Conservation (phyloP, 2,888 invertebrate species). For the Eueremaeus valkanovi region DNA sequence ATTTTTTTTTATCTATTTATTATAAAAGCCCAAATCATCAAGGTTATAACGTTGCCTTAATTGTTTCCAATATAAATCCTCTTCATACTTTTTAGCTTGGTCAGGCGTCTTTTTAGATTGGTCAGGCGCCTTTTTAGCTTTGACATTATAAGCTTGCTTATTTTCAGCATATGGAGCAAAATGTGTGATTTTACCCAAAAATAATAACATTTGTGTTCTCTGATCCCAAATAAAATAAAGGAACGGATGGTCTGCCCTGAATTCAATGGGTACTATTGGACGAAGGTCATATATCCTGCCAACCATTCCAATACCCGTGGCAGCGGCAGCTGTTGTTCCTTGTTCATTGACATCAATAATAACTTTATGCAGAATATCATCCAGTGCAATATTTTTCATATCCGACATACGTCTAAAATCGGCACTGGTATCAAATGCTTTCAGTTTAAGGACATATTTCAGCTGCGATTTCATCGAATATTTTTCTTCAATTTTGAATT, state of each 20-base stretch:
- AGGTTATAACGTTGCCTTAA: too few species aligned
- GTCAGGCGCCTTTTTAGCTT: too few species aligned
- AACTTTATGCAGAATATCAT: background rate
- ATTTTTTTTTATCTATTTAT: too few species aligned
- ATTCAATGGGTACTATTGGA: background rate
- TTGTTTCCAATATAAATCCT: too few species aligned
- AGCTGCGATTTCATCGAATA: background rate
- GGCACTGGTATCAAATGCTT: background rate
- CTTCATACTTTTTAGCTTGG: too few species aligned
- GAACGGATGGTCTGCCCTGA: background rate
- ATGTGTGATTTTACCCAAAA: background rate
- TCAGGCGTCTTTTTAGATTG: too few species aligned
- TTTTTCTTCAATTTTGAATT: background rate
- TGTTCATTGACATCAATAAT: background rate
- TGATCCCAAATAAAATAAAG: background rate
- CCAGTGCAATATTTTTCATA: background rate
- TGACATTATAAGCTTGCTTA: too few species aligned
- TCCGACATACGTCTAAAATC: background rate
- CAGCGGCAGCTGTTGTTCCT: background rate
- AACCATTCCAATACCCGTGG: background rate
- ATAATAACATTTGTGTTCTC: background rate
- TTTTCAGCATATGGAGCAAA: too few species aligned
- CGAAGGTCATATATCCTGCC: background rate
- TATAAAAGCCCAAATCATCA: too few species aligned
- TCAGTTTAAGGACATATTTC: background rate